Base-by-base conservation (phyloP, 2,797 vertebrate genomes). In the Phataginus tricuspis region DNA sequence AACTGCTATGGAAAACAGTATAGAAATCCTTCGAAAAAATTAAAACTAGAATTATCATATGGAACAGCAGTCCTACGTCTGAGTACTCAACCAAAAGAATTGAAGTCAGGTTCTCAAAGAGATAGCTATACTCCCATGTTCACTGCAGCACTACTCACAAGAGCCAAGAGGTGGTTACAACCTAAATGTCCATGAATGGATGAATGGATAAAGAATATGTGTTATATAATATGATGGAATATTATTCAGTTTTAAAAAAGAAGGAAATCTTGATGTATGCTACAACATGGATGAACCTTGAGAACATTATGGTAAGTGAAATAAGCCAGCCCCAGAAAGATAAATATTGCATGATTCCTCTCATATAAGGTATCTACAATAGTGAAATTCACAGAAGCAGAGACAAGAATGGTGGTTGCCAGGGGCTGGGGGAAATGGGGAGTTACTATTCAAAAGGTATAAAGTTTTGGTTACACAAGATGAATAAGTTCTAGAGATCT, bases 331-430 rank as follows among this genome's bases (percentile, higher is more conserved):
- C n/a, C n/a, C n/a, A n/a, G n/a, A n/a, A n/a, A n/a, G n/a, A n/a
- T n/a, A n/a, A n/a, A n/a, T n/a, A n/a, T n/a, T n/a, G n/a, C n/a
- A n/a, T n/a, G n/a, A n/a, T n/a, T n/a, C n/a, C n/a, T n/a, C n/a
- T n/a, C n/a, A n/a, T n/a, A n/a, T n/a, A n/a, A n/a, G n/a, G n/a
- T 85, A 72, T 80, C 6, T 72, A 57, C 79, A 91, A 61, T 74
- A 94, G 72, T n/a, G 14, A n/a, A 72, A 83, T 4, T 72, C n/a
- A 37, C 34, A 59, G 37, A 69, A 85, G 31, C 16, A 83, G 25
- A 90, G 42, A 53, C 13, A 51, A 55, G 19, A 71, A 42, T 64
- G 25, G 68, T 64, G 25, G 27, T 83, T 82, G 29, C 14, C 29
- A 79, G 1, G 7, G 15, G 0, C 8, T 63, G 2, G 1, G 3